Evolutionary conservation across 1,140 invertebrate species (phyloP).

Genomic region (Zaprionus capensis): DNA sequence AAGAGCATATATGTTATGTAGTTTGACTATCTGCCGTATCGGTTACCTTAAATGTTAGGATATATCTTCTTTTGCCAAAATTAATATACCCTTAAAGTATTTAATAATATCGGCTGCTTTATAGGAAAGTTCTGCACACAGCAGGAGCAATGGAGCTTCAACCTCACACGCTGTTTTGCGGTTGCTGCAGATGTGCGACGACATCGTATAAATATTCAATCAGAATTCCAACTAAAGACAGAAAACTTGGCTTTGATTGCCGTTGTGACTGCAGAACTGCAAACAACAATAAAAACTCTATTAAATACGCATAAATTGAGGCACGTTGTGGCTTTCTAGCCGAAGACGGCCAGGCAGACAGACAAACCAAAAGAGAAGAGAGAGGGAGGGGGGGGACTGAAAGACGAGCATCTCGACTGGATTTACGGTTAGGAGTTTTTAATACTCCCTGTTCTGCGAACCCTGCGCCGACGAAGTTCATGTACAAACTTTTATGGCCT

Average conservation of each 20-base stretch:
- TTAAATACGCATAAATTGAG: conserved; percentile 82
- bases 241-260: conserved; percentile 54
- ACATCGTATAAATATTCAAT: conserved; percentile 75
- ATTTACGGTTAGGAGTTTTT: conserved; percentile 69
- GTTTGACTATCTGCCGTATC: too few species aligned
- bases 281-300: conserved; percentile 82
- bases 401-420: conserved; percentile 36
- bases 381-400: neutral
- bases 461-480: conserved; percentile 55
- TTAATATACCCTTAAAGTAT: neutral
- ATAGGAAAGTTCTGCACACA: conserved; percentile 8
- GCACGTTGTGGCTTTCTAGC: conserved; percentile 23
- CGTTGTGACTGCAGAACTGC: conserved; percentile 54
- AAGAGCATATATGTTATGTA: too few species aligned
- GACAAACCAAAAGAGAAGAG: neutral
- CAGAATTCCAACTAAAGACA: conserved; percentile 56
- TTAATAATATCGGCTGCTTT: neutral
- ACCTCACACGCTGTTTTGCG: neutral
- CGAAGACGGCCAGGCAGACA: neutral
- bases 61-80: neutral
- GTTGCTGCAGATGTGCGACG: conserved; percentile 16
- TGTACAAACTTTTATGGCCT: conserved; percentile 71
- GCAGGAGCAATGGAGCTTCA: neutral
- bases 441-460: conserved; percentile 33
- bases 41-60: neutral